A percentile compares a stretch with the other conserved stretches of the same genome.
phyloP scores from a whole-genome alignment of 2,113 vertebrate species.

The Aplodontia rufa region DNA sequence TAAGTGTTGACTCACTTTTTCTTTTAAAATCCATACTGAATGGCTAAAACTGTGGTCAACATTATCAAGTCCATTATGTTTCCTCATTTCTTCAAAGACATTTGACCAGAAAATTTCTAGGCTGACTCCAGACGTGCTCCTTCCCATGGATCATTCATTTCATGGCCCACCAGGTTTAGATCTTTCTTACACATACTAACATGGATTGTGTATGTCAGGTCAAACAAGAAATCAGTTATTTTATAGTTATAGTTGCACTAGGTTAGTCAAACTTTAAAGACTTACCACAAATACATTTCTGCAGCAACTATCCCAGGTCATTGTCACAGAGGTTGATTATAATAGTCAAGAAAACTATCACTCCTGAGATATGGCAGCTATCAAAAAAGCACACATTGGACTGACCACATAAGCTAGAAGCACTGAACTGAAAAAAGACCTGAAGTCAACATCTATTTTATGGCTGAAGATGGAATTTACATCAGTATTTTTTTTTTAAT shows the following conservation, averaged over 20 bases:
- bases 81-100: not conserved
- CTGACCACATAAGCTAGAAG: accelerated
- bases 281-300: slow-evolving; percentile 33
- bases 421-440: not conserved
- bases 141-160: not conserved
- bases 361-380: not conserved
- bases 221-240: slow-evolving; percentile 65
- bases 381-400: not conserved
- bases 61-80: not conserved
- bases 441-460: not conserved
- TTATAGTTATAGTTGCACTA: slow-evolving; percentile 65
- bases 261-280: slow-evolving; percentile 63
- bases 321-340: slow-evolving; percentile 42
- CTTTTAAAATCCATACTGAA: not conserved
- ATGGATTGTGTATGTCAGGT: slow-evolving; percentile 6
- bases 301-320: slow-evolving; percentile 34
- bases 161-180: not conserved
- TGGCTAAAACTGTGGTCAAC: not conserved
- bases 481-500: not conserved
- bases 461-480: not conserved
- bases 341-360: not conserved
- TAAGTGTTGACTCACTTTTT: not conserved
- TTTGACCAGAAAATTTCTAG: too few species aligned
- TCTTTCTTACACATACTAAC: slow-evolving; percentile 74
- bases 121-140: not conserved